Evolutionary conservation across 2,797 vertebrate genomes (phyloP).

Genomic region (Pogonophryne albipinna): DNA sequence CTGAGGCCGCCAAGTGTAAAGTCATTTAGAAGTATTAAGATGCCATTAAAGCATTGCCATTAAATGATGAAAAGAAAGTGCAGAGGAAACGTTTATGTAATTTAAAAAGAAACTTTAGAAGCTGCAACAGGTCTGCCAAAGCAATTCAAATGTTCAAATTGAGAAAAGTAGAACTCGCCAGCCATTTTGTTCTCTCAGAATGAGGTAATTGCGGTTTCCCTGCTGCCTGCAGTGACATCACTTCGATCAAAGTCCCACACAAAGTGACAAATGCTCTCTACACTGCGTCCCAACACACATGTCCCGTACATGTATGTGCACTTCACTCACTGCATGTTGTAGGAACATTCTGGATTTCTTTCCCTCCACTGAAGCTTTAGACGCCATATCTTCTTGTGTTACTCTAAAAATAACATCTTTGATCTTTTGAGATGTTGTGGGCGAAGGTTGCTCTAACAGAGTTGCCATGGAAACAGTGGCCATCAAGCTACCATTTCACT

Average conservation of each 20-base stretch:
- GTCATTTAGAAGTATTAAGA: background rate
- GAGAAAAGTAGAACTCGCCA: background rate
- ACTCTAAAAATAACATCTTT: constrained; percentile 72
- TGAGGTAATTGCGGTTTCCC: background rate
- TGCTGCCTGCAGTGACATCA: background rate
- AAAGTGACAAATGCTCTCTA: background rate
- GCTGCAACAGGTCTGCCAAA: background rate
- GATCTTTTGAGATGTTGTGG: constrained; percentile 79
- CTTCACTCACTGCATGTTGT: background rate
- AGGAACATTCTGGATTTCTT: constrained; percentile 2
- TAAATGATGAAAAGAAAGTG: background rate
- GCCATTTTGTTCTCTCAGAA: constrained; percentile 15
- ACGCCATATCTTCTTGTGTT: constrained; percentile 47
- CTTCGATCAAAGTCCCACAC: constrained; percentile 10
- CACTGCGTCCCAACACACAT: background rate
- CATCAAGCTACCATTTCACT: constrained; percentile 75
- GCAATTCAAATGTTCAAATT: background rate
- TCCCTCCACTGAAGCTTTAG: constrained; percentile 12
- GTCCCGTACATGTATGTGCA: background rate
- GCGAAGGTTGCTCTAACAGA: constrained; percentile 71
- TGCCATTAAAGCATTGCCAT: background rate
- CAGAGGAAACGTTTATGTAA: background rate
- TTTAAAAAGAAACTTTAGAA: background rate
- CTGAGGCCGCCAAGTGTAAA: constrained; percentile 30
- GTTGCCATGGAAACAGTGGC: constrained; percentile 87